Evolutionary conservation across 2,113 vertebrate genomes (phyloP).

Genomic region (Phyllopteryx taeniolatus): DNA sequence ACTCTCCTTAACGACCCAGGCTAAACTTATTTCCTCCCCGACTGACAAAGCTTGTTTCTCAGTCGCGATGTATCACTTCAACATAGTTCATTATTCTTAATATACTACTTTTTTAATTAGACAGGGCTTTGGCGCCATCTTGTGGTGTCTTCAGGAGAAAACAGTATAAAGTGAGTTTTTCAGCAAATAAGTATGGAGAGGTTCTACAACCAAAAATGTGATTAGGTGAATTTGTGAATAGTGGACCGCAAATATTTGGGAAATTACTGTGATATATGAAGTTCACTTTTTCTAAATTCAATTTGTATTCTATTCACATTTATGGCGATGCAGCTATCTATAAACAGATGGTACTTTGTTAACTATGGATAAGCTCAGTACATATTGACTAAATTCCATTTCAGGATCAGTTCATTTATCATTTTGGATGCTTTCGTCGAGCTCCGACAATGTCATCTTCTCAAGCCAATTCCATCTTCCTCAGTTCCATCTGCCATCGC

Average conservation of each 20-base stretch:
- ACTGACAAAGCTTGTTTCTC: too few species aligned
- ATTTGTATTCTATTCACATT: not conserved
- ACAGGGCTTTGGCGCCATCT: not conserved
- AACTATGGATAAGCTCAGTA: not conserved
- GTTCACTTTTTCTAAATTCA: not conserved
- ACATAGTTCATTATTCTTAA: too few species aligned
- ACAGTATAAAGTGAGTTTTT: too few species aligned
- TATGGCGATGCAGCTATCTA: not conserved
- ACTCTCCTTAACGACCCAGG: too few species aligned
- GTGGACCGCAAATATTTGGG: not conserved
- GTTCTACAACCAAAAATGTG: too few species aligned
- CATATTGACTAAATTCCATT: constrained; percentile 30
- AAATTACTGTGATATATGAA: not conserved
- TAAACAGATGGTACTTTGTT: not conserved
- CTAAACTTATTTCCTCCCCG: too few species aligned
- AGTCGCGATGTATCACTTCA: too few species aligned
- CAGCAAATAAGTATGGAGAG: too few species aligned
- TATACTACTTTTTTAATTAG: too few species aligned
- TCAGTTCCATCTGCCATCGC: constrained; percentile 25
- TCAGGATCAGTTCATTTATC: constrained; percentile 8
- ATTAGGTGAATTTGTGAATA: too few species aligned
- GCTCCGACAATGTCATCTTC: not conserved
- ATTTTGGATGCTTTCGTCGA: constrained; percentile 12
- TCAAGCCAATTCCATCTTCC: not conserved
- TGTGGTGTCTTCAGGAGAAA: not conserved